These are phyloP conservation scores for Zaprionus lachaisei DNA, from an alignment of 1,140 invertebrate genomes.

Conservation along the genomic window DNA sequence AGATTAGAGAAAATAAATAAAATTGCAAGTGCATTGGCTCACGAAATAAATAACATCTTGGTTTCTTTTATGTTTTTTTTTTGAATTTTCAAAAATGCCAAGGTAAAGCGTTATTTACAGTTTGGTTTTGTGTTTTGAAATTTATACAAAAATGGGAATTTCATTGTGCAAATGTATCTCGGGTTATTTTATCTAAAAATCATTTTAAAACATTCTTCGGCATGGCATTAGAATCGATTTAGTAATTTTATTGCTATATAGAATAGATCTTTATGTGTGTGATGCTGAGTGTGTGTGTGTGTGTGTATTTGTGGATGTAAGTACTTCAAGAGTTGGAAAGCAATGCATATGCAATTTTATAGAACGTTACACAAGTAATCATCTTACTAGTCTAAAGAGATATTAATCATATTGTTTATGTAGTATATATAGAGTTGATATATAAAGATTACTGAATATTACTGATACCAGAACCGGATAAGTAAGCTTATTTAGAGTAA, in stretches of 20 bases:
- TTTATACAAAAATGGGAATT: slow-evolving; percentile 26
- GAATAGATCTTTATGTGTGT: slow-evolving; percentile 27
- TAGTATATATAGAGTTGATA: not conserved
- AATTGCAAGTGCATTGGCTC: slow-evolving; percentile 78
- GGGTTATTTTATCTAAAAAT: slow-evolving; percentile 22
- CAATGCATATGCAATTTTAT: slow-evolving; percentile 78
- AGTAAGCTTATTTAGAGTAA: slow-evolving; percentile 71
- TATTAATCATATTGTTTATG: slow-evolving; percentile 20
- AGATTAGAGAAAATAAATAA: slow-evolving; percentile 58
- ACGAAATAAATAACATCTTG: slow-evolving; percentile 23
- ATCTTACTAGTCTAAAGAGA: slow-evolving; percentile 66
- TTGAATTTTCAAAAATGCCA: slow-evolving; percentile 45
- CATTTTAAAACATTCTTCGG: slow-evolving; percentile 42
- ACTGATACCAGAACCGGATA: slow-evolving; percentile 67
- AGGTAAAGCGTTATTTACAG: slow-evolving; percentile 76
- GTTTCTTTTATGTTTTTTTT: slow-evolving; percentile 6
- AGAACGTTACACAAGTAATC: slow-evolving; percentile 63
- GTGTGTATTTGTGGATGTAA: slow-evolving; percentile 24
- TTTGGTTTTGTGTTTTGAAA: slow-evolving; percentile 18
- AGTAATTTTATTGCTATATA: slow-evolving; percentile 34
- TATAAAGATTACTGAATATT: slow-evolving; percentile 19
- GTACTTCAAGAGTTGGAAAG: slow-evolving; percentile 45
- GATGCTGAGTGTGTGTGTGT: slow-evolving; percentile 7
- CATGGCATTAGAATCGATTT: slow-evolving; percentile 54
- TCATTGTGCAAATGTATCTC: slow-evolving; percentile 30